Conservation (phyloP, 2,888 invertebrate genomes). For the Escarpia spicata region DNA sequence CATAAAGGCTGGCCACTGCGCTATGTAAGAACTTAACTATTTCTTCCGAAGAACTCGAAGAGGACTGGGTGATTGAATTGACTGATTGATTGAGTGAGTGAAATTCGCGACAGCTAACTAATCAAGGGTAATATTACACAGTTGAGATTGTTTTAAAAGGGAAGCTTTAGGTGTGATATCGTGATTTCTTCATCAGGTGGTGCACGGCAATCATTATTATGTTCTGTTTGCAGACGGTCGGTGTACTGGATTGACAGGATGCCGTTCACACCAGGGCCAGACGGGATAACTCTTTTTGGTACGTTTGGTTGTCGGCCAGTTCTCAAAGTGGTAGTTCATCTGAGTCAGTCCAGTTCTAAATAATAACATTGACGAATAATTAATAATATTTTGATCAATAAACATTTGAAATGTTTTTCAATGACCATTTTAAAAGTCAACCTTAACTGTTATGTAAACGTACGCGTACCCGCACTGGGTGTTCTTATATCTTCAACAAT, state of each 20-base stretch:
- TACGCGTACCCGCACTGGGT: neutral
- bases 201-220: neutral
- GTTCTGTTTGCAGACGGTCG: neutral
- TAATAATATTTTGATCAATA: neutral
- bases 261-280: neutral
- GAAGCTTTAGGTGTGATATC: neutral
- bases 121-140: neutral
- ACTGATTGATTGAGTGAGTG: too few species aligned
- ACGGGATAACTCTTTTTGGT: neutral
- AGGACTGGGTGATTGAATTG: too few species aligned
- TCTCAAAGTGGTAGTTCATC: neutral
- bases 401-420: neutral
- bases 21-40: too few species aligned
- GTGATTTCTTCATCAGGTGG: neutral
- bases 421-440: neutral
- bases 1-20: too few species aligned
- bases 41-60: too few species aligned
- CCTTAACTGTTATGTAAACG: neutral
- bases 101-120: neutral
- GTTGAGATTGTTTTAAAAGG: neutral
- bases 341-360: neutral
- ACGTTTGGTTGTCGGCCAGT: neutral
- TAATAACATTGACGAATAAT: neutral
- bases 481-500: too few species aligned
- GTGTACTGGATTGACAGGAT: neutral